Conservation (phyloP, 2,113 vertebrate species). For the Catagonus wagneri region DNA sequence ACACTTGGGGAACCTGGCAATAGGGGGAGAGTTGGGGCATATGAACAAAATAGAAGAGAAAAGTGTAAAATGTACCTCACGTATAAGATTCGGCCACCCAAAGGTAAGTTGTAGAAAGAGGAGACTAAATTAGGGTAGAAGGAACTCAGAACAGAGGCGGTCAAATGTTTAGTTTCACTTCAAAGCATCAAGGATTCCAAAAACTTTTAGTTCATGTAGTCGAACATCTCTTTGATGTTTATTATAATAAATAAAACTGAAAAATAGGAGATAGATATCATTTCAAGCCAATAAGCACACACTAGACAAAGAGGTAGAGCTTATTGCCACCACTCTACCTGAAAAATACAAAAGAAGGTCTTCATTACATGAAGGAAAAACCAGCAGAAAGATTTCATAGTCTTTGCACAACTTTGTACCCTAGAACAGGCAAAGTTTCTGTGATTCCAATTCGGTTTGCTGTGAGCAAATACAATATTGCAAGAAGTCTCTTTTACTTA, state of each 20-base stretch:
- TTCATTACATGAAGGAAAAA: neutral
- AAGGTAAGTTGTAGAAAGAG: neutral
- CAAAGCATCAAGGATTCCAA: neutral
- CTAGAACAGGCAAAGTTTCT: neutral
- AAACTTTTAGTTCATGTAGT: neutral
- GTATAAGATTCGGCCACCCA: neutral
- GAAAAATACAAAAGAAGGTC: neutral
- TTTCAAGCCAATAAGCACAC: neutral
- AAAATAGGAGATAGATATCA: neutral
- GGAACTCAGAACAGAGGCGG: neutral
- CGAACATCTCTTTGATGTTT: neutral
- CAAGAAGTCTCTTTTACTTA: neutral
- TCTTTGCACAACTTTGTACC: neutral
- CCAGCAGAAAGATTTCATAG: neutral
- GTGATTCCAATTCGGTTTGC: neutral
- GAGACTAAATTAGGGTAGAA: neutral
- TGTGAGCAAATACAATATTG: neutral
- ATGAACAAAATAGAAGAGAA: neutral
- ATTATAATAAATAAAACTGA: neutral
- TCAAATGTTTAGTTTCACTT: neutral
- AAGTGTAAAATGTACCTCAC: neutral
- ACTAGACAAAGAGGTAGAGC: neutral
- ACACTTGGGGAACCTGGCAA: fast-evolving
- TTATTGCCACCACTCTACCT: neutral
- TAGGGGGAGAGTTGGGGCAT: neutral